Evolutionary conservation across 2,113 vertebrate species (phyloP), one percentile per base, ranked within the genome.

Genomic region (Petroica traversi): DNA sequence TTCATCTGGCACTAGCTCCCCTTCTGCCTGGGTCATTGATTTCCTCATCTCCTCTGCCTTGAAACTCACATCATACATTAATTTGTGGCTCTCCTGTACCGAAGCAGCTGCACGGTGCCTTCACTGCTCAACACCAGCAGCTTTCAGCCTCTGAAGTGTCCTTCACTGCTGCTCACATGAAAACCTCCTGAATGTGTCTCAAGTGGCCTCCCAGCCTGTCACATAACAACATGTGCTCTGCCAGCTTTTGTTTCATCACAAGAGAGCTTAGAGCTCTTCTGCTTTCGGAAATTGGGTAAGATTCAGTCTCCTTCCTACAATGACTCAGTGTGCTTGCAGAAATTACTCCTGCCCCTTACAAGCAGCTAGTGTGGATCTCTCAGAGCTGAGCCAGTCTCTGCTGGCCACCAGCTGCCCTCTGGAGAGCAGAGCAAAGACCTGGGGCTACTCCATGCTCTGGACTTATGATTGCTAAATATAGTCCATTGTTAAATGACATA

Each of bases 21-120:
- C 40, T 96, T 95, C 59, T 91, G 89, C 76, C 94, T 92, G 64
- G 83, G 85, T 94, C 95, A 96, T 93, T 96, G 96, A 95, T 96
- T 97, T 93, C 91, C 80, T 96, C 88, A 91, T 97, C 86, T 95
- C 51, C 38, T 94, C 91, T 95, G 91, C 93, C 83, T 96, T 94
- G 55, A 92, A 95, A 84, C 68, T 79, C 64, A 38, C 86, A 73
- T 93, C 64, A 43, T 49, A 78, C 38, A 45, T 90, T 82, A 95
- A 96, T 96, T 73, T 92, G 84, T 11, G 6, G 61, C 76, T 96
- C 67, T 88, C 59, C 66, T 63, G 74, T 18, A 43, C 33, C 49
- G 87, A 92, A 74, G 86, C 84, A 95, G 94, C 78, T 94, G 89
- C 78, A 63, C 63, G 46, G 72, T 88, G 80, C 77, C 83, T 94